Evolutionary conservation across 1,140 invertebrate species (phyloP).

Genomic region (Panagrolaimus sp.): DNA sequence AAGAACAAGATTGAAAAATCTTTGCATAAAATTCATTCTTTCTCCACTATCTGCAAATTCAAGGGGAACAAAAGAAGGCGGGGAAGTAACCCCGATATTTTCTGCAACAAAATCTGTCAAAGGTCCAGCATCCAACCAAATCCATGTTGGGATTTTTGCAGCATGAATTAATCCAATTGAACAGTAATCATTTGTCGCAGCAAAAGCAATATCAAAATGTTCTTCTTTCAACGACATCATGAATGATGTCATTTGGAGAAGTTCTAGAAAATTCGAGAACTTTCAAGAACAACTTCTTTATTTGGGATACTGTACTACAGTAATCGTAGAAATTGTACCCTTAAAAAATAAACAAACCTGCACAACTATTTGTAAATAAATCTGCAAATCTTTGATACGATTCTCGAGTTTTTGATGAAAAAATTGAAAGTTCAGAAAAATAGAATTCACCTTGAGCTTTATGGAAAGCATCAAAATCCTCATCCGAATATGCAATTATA

Average conservation of each 20-base stretch:
- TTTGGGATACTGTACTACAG: too few relatives aligned
- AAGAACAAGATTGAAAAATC: conserved; percentile 6
- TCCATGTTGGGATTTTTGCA: conserved; percentile 36
- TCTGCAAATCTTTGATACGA: neutral
- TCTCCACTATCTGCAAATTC: conserved; percentile 22
- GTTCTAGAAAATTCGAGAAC: neutral
- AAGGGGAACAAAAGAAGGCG: conserved; percentile 25
- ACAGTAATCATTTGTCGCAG: conserved; percentile 28
- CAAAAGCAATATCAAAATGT: conserved; percentile 32
- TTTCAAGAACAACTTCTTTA: too few relatives aligned
- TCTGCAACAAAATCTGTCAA: conserved; percentile 24
- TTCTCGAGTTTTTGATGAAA: neutral
- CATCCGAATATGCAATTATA: neutral
- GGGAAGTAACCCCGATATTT: conserved; percentile 29
- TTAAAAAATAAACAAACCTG: neutral
- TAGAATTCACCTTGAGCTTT: neutral
- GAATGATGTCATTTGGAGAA: neutral
- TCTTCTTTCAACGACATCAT: conserved; percentile 16
- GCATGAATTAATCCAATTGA: conserved; percentile 27
- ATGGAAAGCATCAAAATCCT: conserved; percentile 5
- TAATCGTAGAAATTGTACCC: too few relatives aligned
- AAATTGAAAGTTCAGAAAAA: neutral
- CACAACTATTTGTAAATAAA: neutral
- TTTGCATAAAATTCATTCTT: conserved; percentile 21
- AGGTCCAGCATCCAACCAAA: conserved; percentile 26